Percentiles rank a stretch among this genome's conserved stretches.
phyloP scores from a whole-genome alignment of 2,797 vertebrate genomes.

The Sphaeramia orbicularis region DNA sequence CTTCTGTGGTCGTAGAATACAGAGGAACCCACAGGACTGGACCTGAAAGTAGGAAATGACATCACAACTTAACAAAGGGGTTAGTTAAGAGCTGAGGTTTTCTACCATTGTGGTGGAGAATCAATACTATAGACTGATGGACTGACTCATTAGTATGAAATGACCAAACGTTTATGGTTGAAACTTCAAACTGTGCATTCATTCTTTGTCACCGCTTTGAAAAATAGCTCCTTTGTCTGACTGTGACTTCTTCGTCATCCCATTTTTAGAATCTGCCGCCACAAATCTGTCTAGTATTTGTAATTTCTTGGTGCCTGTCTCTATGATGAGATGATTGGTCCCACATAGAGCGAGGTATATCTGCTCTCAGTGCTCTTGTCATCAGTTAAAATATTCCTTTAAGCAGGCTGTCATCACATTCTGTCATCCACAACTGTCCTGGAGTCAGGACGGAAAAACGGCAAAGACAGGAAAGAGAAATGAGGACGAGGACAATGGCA shows the following conservation, averaged over 20 bases:
- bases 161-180: too few relatives aligned
- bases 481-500: slow-evolving; percentile 34
- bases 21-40: too few relatives aligned
- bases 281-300: background rate
- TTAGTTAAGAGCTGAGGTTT: too few relatives aligned
- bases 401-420: slow-evolving; percentile 23
- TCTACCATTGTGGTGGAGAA: too few relatives aligned
- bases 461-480: slow-evolving; percentile 33
- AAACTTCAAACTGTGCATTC: too few relatives aligned
- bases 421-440: slow-evolving; percentile 27
- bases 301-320: background rate
- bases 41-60: too few relatives aligned
- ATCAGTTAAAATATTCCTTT: slow-evolving; percentile 4
- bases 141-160: too few relatives aligned
- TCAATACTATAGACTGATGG: too few relatives aligned
- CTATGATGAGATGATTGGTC: background rate
- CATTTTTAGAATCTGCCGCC: background rate
- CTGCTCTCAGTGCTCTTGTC: slow-evolving; percentile 6
- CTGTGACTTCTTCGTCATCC: background rate
- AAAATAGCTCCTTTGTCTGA: background rate
- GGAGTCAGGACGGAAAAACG: slow-evolving; percentile 47
- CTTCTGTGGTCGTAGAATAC: too few relatives aligned
- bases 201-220: too few relatives aligned
- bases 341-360: background rate
- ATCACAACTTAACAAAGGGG: too few relatives aligned